These are phyloP conservation scores for Dicycla oo DNA, from an alignment of 2,888 invertebrate species.

Conservation along the genomic window DNA sequence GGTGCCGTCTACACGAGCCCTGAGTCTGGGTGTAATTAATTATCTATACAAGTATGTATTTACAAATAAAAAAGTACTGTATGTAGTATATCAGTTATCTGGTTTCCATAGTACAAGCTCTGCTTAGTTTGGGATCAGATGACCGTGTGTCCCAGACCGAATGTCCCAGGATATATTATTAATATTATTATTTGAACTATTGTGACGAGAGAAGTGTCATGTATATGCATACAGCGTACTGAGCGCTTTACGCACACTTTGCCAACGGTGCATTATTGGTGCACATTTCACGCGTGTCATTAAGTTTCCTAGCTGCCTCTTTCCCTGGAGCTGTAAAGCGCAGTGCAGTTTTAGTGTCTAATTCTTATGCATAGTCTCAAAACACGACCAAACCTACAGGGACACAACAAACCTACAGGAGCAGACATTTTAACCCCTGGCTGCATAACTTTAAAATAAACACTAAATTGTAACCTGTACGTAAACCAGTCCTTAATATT, in stretches of 20 bases:
- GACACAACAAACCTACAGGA: constrained; percentile 20
- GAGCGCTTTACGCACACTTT: constrained; percentile 3
- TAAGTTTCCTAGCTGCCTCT: background rate
- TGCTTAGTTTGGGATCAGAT: too few species aligned
- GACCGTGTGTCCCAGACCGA: too few species aligned
- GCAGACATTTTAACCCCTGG: background rate
- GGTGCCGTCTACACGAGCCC: too few species aligned
- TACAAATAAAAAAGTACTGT: too few species aligned
- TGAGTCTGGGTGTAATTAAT: too few species aligned
- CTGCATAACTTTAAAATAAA: background rate
- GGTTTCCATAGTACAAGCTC: too few species aligned
- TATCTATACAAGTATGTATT: too few species aligned
- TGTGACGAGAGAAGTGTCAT: background rate
- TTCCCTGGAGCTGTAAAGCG: background rate
- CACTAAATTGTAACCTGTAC: constrained; percentile 26
- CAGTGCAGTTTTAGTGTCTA: constrained; percentile 3
- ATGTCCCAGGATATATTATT: too few species aligned
- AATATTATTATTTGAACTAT: too few species aligned
- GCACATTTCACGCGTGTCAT: background rate
- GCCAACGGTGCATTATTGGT: background rate
- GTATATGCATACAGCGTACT: background rate
- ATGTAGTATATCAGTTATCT: too few species aligned
- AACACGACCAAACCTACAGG: background rate
- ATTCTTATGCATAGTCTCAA: constrained; percentile 1
- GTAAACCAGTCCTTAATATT: constrained; percentile 1